A percentile compares a stretch with the other conserved stretches of the same genome.
phyloP scores from a whole-genome alignment of 2,888 invertebrate genomes.

The Cephalotes varians region DNA sequence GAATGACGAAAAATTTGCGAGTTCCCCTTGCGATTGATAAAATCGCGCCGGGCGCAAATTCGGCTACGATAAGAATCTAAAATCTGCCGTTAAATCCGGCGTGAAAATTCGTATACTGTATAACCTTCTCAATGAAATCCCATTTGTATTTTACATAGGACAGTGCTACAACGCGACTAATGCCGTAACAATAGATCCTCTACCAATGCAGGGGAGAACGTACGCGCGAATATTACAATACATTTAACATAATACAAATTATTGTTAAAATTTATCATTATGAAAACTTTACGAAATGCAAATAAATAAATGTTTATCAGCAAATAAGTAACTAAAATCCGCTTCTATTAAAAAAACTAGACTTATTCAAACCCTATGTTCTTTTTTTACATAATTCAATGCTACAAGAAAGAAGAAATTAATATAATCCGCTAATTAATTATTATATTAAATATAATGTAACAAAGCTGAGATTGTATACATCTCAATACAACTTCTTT shows the following conservation, averaged over 20 bases:
- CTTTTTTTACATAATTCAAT: background rate
- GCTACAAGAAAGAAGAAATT: background rate
- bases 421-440: background rate
- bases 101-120: constrained; percentile 71
- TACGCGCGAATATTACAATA: background rate
- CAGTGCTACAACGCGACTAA: constrained; percentile 57
- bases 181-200: constrained; percentile 60
- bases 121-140: constrained; percentile 73
- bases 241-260: background rate
- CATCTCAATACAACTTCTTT: background rate
- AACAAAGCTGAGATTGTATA: background rate
- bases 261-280: constrained; percentile 8
- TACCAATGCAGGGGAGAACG: background rate
- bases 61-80: constrained; percentile 66
- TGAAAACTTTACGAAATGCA: background rate
- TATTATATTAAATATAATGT: background rate
- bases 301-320: background rate
- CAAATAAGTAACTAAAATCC: background rate
- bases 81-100: constrained; percentile 73
- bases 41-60: constrained; percentile 3
- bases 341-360: background rate
- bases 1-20: background rate
- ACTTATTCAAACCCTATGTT: background rate
- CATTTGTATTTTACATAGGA: constrained; percentile 71
- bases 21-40: constrained; percentile 29